These are phyloP conservation scores for Lanius ludovicianus DNA, from an alignment of 2,113 vertebrate species.

Conservation along the genomic window DNA sequence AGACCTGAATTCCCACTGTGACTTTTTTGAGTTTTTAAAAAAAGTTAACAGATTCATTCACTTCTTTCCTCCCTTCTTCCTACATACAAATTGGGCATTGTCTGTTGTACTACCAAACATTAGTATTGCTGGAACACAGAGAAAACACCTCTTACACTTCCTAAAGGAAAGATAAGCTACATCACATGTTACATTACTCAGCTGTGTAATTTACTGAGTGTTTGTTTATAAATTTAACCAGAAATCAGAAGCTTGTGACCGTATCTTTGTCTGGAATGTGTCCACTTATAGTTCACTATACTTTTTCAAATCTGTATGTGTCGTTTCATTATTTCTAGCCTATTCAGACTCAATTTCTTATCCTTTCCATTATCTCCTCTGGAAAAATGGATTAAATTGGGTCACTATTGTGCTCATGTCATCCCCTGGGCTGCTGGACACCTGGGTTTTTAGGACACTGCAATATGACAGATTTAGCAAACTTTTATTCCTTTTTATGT, in stretches of 20 bases:
- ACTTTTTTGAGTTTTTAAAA: background rate
- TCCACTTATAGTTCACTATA: background rate
- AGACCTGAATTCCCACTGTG: background rate
- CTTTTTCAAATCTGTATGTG: background rate
- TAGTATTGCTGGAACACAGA: background rate
- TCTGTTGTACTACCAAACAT: background rate
- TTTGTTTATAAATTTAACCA: background rate
- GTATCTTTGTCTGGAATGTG: background rate
- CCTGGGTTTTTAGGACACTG: background rate
- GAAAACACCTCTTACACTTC: background rate
- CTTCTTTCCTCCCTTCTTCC: background rate
- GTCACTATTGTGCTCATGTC: background rate
- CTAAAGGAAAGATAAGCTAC: background rate
- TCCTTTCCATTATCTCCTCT: background rate
- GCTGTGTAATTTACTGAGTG: background rate
- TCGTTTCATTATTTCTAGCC: background rate
- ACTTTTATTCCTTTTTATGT: background rate
- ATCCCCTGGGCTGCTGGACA: background rate
- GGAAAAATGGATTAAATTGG: background rate
- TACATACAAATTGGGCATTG: background rate
- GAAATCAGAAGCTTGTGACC: background rate
- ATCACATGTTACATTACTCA: background rate
- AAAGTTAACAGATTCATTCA: background rate
- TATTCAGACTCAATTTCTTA: slow-evolving; percentile 4
- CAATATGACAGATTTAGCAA: background rate